Percentiles rank a stretch among this genome's conserved stretches.
Evolutionary conservation across 2,888 invertebrate species (phyloP).

Genomic region (Leptinotarsa tumamoca): DNA sequence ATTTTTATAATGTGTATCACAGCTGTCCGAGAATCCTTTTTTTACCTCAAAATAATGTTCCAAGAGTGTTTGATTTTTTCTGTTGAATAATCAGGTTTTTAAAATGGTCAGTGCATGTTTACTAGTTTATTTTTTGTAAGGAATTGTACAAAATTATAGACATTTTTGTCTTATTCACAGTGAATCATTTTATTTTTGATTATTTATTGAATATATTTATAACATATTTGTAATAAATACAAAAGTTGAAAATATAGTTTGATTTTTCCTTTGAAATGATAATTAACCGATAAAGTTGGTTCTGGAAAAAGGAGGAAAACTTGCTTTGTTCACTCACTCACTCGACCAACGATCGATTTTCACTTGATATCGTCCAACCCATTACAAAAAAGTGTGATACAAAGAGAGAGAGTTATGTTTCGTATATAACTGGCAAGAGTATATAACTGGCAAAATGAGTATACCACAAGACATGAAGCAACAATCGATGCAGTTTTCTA

Average conservation of each 20-base stretch:
- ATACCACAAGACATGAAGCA: too few relatives aligned
- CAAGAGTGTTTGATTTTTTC: background rate
- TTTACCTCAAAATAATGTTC: background rate
- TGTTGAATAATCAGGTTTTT: background rate
- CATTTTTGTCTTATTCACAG: background rate
- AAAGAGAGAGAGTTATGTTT: too few relatives aligned
- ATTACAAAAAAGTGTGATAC: too few relatives aligned
- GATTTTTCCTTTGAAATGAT: background rate
- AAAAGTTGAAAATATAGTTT: background rate
- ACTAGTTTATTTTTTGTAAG: background rate
- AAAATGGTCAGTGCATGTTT: background rate
- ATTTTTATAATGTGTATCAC: background rate
- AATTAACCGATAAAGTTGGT: too few relatives aligned
- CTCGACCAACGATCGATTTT: too few relatives aligned
- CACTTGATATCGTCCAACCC: too few relatives aligned
- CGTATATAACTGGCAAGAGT: too few relatives aligned
- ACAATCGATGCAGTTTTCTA: too few relatives aligned
- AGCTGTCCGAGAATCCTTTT: background rate
- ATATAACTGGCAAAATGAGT: too few relatives aligned
- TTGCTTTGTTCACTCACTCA: too few relatives aligned
- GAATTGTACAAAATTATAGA: background rate
- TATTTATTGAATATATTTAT: slow-evolving; percentile 18
- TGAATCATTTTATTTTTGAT: background rate
- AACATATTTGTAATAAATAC: slow-evolving; percentile 15
- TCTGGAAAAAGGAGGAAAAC: too few relatives aligned